Conservation (phyloP, 2,113 vertebrate species). For the Felis chaus region DNA sequence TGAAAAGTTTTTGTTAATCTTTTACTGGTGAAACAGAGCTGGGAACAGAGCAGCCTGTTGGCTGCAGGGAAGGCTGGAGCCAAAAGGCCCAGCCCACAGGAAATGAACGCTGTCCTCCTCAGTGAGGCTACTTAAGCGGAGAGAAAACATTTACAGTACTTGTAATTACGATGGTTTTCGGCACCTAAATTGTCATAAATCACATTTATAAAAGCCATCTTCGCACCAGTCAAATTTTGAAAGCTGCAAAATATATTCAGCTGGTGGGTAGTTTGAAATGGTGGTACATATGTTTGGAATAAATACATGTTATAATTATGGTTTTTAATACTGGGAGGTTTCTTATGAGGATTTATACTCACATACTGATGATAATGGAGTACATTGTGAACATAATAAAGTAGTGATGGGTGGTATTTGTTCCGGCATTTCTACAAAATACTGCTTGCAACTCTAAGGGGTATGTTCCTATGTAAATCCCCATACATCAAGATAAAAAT, state of each 20-base stretch:
- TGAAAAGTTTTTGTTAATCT: constrained; percentile 82
- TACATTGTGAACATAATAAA: constrained; percentile 81
- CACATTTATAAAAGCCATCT: constrained; percentile 79
- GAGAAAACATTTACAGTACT: constrained; percentile 83
- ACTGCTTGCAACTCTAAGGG: constrained; percentile 70
- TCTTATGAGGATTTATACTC: constrained; percentile 83
- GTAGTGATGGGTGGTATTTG: constrained; percentile 78
- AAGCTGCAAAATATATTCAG: constrained; percentile 79
- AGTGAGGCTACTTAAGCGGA: constrained; percentile 78
- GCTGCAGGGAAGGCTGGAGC: constrained; percentile 54
- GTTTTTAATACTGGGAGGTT: constrained; percentile 79
- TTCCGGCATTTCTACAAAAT: constrained; percentile 74
- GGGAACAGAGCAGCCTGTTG: constrained; percentile 75
- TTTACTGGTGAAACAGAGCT: constrained; percentile 73
- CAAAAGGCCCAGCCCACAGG: constrained; percentile 75
- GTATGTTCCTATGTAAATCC: constrained; percentile 76
- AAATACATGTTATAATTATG: constrained; percentile 73
- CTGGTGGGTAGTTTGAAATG: constrained; percentile 79
- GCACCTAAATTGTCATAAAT: constrained; percentile 78
- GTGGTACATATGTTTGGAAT: constrained; percentile 80
- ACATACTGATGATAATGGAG: constrained; percentile 82
- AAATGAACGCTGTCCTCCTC: constrained; percentile 79
- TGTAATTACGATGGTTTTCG: constrained; percentile 80
- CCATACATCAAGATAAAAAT: constrained; percentile 75
- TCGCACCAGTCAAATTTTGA: constrained; percentile 72